These are phyloP conservation scores for Grapholita molesta DNA, from an alignment of 1,140 invertebrate genomes.

Conservation along the genomic window DNA sequence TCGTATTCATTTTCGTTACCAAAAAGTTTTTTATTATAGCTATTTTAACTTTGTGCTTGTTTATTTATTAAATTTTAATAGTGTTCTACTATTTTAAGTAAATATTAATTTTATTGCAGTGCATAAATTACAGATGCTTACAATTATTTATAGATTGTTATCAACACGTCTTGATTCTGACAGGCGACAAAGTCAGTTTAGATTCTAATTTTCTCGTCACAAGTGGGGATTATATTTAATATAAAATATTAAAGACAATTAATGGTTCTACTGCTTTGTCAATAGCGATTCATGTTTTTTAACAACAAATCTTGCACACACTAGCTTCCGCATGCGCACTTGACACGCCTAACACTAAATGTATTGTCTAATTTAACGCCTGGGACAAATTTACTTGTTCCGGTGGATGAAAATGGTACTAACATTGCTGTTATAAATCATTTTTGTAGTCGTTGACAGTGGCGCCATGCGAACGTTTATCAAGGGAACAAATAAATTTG, in stretches of 20 bases:
- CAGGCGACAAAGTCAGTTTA: too few species aligned
- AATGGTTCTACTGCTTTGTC: neutral
- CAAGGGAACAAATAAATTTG: neutral
- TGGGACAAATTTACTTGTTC: neutral
- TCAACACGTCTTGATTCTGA: too few species aligned
- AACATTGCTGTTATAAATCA: neutral
- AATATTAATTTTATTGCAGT: too few species aligned
- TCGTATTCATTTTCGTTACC: too few species aligned
- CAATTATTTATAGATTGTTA: too few species aligned
- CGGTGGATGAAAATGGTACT: neutral
- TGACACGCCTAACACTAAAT: neutral
- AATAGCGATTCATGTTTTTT: neutral
- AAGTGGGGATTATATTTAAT: too few species aligned
- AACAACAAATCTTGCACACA: neutral
- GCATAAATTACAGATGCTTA: too few species aligned
- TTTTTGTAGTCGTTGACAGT: neutral
- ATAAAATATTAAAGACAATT: neutral
- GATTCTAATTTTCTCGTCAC: too few species aligned
- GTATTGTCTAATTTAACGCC: neutral
- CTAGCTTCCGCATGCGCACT: neutral
- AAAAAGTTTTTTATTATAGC: too few species aligned
- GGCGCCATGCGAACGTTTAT: neutral
- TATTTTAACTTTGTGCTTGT: too few species aligned
- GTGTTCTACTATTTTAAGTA: too few species aligned
- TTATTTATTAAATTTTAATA: too few species aligned